These are phyloP conservation scores for Pseudochirops corinnae DNA, from an alignment of 2,797 vertebrate species.

Conservation along the genomic window DNA sequence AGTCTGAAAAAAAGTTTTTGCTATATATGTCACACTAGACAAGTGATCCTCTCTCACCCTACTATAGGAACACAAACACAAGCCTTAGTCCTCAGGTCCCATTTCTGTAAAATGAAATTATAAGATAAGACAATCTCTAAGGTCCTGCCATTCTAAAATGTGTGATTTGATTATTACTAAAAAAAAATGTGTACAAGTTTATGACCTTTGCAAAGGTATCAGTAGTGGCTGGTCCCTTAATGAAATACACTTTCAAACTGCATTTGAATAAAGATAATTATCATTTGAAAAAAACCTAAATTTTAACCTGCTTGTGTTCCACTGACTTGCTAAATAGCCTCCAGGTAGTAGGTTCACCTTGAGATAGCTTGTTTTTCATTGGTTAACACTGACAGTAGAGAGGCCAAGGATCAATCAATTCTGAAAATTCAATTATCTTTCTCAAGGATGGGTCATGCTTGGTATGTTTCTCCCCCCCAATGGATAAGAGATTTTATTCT, in stretches of 20 bases:
- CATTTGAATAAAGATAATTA: not conserved
- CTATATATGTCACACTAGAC: not conserved
- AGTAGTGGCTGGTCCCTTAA: not conserved
- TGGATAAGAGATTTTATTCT: not conserved
- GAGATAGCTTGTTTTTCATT: not conserved
- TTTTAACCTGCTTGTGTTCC: not conserved
- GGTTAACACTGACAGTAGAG: not conserved
- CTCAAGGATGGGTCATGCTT: not conserved
- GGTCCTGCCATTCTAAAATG: not conserved
- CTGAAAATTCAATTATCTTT: not conserved
- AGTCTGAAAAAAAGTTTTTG: not conserved
- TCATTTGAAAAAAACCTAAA: not conserved
- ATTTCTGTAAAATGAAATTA: not conserved
- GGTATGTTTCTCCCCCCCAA: not conserved
- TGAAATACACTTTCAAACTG: not conserved
- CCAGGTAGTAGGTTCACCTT: slow-evolving; percentile 2
- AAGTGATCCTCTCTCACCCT: not conserved
- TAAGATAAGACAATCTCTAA: not conserved
- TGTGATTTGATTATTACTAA: not conserved
- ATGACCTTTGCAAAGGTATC: not conserved
- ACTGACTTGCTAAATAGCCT: not conserved
- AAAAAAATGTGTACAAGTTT: not conserved
- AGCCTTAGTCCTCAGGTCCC: not conserved
- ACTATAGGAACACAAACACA: not conserved
- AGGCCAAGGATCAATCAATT: not conserved